Evolutionary conservation across 2,888 invertebrate species (phyloP).

Genomic region (Troglohyphantes excavatus): DNA sequence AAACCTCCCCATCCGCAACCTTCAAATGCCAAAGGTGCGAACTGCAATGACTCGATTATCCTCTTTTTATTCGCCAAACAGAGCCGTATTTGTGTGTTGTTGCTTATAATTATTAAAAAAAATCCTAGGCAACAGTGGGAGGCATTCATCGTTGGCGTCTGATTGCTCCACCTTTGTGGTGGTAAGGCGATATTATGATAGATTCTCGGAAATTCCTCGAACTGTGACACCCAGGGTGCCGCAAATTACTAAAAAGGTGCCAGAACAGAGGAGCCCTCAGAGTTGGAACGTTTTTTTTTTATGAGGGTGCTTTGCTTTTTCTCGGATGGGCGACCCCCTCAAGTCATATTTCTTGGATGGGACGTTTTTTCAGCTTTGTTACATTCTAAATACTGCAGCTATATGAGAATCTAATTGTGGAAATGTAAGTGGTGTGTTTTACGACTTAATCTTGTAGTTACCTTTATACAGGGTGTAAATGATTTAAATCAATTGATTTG

Average conservation of each 20-base stretch:
- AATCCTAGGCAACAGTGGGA: background rate
- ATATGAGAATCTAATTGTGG: no score
- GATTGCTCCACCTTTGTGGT: background rate
- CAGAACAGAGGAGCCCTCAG: slow-evolving; percentile 17
- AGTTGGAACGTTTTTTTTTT: background rate
- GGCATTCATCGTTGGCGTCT: slow-evolving; percentile 4
- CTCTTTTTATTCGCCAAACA: background rate
- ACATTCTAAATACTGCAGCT: no score
- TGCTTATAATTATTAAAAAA: slow-evolving; percentile 36
- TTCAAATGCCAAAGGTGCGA: background rate
- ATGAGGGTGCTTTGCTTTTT: no score
- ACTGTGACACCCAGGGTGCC: slow-evolving; percentile 54
- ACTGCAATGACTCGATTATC: background rate
- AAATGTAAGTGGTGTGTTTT: no score
- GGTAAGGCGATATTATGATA: slow-evolving; percentile 64
- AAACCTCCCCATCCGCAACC: no score
- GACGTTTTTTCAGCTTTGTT: no score
- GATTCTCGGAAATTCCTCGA: slow-evolving; percentile 36
- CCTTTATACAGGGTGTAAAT: no score
- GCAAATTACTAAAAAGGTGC: slow-evolving; percentile 39
- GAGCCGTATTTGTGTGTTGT: slow-evolving; percentile 8
- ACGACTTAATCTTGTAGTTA: no score
- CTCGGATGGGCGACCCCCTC: slow-evolving; percentile 7
- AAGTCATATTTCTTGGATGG: no score
- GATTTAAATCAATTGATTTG: no score